Evolutionary conservation across 2,113 vertebrate species (phyloP).

Genomic region (Silurus meridionalis): DNA sequence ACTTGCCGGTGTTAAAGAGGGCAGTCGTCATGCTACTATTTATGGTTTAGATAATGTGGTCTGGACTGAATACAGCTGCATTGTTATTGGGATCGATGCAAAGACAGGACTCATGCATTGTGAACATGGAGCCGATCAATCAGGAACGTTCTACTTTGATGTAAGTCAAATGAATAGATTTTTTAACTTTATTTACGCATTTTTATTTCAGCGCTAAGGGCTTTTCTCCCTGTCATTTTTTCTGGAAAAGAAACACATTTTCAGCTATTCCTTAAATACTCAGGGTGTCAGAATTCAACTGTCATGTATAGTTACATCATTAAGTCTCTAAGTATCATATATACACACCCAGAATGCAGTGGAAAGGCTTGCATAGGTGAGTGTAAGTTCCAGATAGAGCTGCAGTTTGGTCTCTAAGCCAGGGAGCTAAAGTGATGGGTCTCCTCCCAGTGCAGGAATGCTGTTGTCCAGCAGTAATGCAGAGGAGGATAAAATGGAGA

Average conservation of each 20-base stretch:
- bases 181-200: not conserved
- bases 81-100: not conserved
- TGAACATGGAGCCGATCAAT: constrained; percentile 43
- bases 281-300: constrained; percentile 36
- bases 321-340: constrained; percentile 11
- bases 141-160: constrained; percentile 39
- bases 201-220: not conserved
- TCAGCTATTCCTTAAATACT: constrained; percentile 32
- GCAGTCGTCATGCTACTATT: constrained; percentile 10
- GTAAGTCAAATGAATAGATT: constrained; percentile 9
- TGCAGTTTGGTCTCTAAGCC: constrained; percentile 34
- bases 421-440: constrained; percentile 54
- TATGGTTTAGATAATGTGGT: constrained; percentile 4
- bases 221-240: not conserved
- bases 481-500: constrained; percentile 28
- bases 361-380: constrained; percentile 34
- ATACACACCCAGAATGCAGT: constrained; percentile 34
- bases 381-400: constrained; percentile 47
- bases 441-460: constrained; percentile 74
- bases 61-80: not conserved
- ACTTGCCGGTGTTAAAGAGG: not conserved
- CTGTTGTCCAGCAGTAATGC: constrained; percentile 64
- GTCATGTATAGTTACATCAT: constrained; percentile 9
- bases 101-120: constrained; percentile 38
- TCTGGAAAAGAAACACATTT: not conserved